Evolutionary conservation across 2,888 invertebrate species (phyloP).

Genomic region (Eristalinus sepulchralis): DNA sequence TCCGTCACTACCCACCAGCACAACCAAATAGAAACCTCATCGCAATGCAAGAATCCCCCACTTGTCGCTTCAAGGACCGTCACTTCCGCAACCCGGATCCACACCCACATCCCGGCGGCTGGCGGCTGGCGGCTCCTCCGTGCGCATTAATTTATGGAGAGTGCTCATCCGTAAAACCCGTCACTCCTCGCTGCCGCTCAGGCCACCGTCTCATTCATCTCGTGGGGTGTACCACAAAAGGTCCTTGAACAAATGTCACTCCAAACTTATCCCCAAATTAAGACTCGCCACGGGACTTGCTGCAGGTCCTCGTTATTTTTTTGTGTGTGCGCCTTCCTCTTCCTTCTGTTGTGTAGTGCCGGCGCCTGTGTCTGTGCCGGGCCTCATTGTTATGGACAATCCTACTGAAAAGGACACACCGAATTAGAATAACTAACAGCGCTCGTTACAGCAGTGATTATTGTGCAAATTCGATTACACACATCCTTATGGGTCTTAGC

Average conservation of each 20-base stretch:
- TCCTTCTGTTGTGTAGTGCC: neutral
- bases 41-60: neutral
- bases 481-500: neutral
- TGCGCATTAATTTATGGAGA: neutral
- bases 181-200: neutral
- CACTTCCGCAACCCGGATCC: neutral
- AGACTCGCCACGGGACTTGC: neutral
- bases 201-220: neutral
- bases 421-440: neutral
- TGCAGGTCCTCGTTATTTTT: neutral
- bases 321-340: neutral
- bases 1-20: neutral
- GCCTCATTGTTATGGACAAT: neutral
- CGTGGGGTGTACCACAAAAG: neutral
- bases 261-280: neutral
- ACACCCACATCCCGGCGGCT: neutral
- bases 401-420: neutral
- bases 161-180: neutral
- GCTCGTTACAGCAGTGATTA: neutral
- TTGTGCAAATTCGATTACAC: constrained; percentile 10
- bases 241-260: neutral
- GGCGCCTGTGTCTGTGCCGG: neutral
- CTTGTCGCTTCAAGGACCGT: neutral
- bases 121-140: neutral
- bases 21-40: neutral